Evolutionary conservation across 2,888 invertebrate species (phyloP).

Genomic region (Amphiduros pacificus): DNA sequence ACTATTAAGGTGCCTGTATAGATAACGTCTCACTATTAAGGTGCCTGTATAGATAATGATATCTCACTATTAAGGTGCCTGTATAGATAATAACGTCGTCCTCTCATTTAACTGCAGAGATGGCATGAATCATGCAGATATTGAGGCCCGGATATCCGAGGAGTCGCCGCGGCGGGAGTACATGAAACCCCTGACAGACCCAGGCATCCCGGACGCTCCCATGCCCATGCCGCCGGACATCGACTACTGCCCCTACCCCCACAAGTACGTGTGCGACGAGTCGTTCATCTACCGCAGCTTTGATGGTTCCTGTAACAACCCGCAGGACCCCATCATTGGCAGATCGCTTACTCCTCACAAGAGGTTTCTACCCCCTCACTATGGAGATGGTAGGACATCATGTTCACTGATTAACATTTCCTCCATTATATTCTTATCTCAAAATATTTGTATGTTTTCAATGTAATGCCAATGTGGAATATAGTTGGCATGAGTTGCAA

Average conservation of each 20-base stretch:
- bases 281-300: slow-evolving; percentile 16
- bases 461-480: slow-evolving; percentile 20
- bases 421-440: too few species aligned
- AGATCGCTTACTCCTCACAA: slow-evolving; percentile 28
- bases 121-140: too few species aligned
- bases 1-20: too few species aligned
- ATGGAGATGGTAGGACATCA: slow-evolving; percentile 31
- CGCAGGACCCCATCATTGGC: slow-evolving; percentile 28
- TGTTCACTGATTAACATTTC: too few species aligned
- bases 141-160: too few species aligned
- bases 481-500: slow-evolving; percentile 23
- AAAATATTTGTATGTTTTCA: too few species aligned
- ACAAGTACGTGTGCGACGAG: slow-evolving; percentile 2
- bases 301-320: slow-evolving; percentile 35
- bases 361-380: slow-evolving; percentile 30
- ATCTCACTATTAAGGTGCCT: too few species aligned
- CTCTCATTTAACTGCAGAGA: too few species aligned
- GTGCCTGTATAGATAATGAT: too few species aligned
- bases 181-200: slow-evolving; percentile 19
- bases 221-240: slow-evolving; percentile 23
- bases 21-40: too few species aligned
- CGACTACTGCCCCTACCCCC: slow-evolving; percentile 29
- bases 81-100: too few species aligned
- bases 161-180: too few species aligned
- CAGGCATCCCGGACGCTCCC: slow-evolving; percentile 12